phyloP scores from a whole-genome alignment of 2,113 vertebrate genomes.

The Lasiurus borealis region DNA sequence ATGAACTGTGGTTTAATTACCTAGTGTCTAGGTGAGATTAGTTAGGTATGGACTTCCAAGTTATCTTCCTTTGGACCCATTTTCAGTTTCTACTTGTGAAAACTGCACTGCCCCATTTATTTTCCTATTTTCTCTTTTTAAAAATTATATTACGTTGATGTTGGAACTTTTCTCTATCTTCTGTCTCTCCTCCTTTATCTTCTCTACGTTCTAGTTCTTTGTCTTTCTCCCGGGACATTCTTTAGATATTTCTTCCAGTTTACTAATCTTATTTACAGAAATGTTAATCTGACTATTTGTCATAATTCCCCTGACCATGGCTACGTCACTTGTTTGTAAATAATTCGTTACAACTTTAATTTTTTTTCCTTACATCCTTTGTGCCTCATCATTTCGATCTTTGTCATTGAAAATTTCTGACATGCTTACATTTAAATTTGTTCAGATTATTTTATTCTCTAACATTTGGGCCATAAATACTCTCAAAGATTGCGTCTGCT shows the following conservation, averaged over 20 bases:
- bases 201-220: background rate
- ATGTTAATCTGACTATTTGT: background rate
- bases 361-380: background rate
- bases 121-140: background rate
- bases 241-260: background rate
- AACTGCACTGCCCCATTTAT: background rate
- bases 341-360: background rate
- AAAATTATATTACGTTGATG: background rate
- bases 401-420: background rate
- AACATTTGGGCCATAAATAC: background rate
- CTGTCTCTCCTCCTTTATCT: background rate
- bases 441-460: background rate
- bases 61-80: background rate
- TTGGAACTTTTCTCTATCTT: background rate
- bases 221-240: background rate
- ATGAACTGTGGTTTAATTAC: background rate
- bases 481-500: background rate
- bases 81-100: background rate
- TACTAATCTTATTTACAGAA: background rate
- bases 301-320: background rate
- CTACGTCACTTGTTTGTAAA: background rate
- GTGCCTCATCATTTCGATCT: background rate
- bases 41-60: background rate
- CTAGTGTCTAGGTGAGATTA: background rate
- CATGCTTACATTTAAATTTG: background rate